phyloP scores from a whole-genome alignment of 2,888 invertebrate species.

The Hydraecia micacea region DNA sequence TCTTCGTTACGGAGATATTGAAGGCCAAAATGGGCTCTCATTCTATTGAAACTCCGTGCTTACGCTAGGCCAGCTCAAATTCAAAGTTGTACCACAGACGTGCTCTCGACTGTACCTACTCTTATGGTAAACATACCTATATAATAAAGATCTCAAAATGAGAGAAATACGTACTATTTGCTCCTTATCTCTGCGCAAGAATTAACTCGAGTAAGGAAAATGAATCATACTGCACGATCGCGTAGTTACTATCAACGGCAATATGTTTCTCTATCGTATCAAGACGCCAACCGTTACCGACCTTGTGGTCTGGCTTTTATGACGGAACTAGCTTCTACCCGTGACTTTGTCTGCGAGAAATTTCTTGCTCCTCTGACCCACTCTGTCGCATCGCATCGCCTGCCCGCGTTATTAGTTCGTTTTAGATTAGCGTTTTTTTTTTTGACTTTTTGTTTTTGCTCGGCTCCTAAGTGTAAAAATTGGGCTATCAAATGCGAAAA shows the following conservation, averaged over 20 bases:
- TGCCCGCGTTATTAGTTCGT: no score
- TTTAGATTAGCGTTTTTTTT: neutral
- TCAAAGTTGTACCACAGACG: neutral
- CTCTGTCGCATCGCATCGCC: no score
- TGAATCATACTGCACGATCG: constrained; percentile 30
- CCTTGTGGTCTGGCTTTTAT: neutral
- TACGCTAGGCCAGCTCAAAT: no score
- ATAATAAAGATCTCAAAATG: constrained; percentile 1
- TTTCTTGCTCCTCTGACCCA: no score
- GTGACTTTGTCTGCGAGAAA: no score
- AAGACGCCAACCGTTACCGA: neutral
- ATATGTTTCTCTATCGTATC: neutral
- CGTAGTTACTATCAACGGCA: neutral
- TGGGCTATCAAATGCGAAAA: neutral
- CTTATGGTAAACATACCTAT: neutral
- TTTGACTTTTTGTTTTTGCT: neutral
- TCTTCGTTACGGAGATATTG: no score
- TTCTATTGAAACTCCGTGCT: neutral
- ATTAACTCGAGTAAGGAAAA: constrained; percentile 7
- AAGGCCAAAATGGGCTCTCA: no score
- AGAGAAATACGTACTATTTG: neutral
- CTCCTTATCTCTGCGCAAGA: constrained; percentile 29
- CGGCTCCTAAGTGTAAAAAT: neutral
- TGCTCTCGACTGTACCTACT: neutral
- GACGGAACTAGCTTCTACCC: no score